Base-by-base conservation (phyloP, 2,888 invertebrate species). In the Hypena proboscidalis region DNA sequence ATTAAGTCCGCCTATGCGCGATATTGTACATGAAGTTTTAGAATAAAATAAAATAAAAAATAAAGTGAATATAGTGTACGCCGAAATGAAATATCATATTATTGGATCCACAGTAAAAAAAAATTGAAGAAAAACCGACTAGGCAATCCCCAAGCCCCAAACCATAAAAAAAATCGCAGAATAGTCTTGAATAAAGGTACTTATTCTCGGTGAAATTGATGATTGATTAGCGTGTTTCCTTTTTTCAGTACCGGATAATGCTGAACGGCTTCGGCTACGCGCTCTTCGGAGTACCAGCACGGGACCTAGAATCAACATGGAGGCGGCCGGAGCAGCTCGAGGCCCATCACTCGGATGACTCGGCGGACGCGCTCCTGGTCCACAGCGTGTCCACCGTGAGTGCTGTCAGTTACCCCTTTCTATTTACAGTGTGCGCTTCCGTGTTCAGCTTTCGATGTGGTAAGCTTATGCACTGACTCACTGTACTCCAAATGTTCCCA, bases 231-330 rank as follows among this genome's bases (percentile, higher is more conserved):
- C 32, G 21, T 30, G n/a, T 38, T 25, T 26, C 10, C 27, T 36
- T 15, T 5, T 77, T 92, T 23, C 90, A 97, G 95, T 97, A 96
- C 78, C 95, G 96, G 55, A 95, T 97, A 67, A 93, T 97, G 82
- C 92, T 97, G 56, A 96, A 96, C 79, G 97, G 96, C 2, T 95
- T 95, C 72, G 95, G 96, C 29, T 95, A 95, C 77, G 94, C 94
- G 4, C 72, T 96, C 3, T 96, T 96, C 80, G 95, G 95, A 1
- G 94, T 95, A 10, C 95, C 95, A 0, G 93, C 94, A 0, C 90
- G 94, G 7, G 95, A 95, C 77, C 81, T 95, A 43, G 94, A 94
- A 70, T 93, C 94, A 1, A 95, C 94, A 0, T 95, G 95, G 95
- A 90, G 93, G 29, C 92, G 94, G 65, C 94, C 94, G 6, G 92